Base-by-base conservation (phyloP, 1,140 invertebrate genomes). In the Eumaeus atala region DNA sequence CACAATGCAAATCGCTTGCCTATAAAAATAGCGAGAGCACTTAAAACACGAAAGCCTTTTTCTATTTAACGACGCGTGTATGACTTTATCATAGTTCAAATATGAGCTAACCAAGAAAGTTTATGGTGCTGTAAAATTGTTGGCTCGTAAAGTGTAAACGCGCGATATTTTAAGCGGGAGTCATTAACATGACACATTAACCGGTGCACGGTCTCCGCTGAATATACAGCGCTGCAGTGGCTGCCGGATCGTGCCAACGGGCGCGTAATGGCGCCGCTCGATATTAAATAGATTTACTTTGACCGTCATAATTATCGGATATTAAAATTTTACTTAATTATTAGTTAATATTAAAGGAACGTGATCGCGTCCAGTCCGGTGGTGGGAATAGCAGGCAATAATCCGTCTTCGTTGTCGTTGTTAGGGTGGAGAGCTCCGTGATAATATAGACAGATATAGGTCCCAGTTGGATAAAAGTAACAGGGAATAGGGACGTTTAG, bases 181-280 rank as follows among this genome's bases (percentile, higher is more conserved):
- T 67, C 61, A 74, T 77, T 74, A 74, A 71, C 67, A 74, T 72
- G 72, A 70, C 70, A 72, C 66, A 66, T 74, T 72, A 70, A 70
- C 65, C 64, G 59, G 63, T 56, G 56, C 49, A 17, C 35, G 56
- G 62, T 62, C 62, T 58, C 58, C 51, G 48, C 48, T 52, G 59
- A 61, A 67, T 70, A 70, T 12, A 67, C 62, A 61, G 56, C 59
- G 59, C 49, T 60, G 59, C 49, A 59, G 61, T 56, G 59, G 62
- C 55, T 58, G n/a, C n/a, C n/a, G 54, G 49, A 48, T 52, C 42
- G 61, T 68, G 70, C 63, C 68, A 73, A 67, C 64, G 61, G n/a
- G n/a, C 62, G 52, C 58, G 49, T 62, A 70, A 69, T 64, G 62
- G 59, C 61, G 65, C 62, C 67, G 60, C 59, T 58, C 62, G 18